Base-by-base conservation (phyloP, 2,888 invertebrate species). In the Amiota minor region DNA sequence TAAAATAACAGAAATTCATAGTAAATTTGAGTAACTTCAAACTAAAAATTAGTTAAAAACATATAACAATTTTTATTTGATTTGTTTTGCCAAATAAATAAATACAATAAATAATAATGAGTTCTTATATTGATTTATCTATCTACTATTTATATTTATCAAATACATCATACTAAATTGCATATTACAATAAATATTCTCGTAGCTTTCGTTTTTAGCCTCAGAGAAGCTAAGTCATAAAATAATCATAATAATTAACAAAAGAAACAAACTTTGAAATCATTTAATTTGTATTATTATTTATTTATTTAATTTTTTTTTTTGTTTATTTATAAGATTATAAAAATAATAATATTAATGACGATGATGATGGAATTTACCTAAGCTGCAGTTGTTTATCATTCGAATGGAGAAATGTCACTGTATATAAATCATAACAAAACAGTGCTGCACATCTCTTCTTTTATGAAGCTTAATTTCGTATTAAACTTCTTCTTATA, bases 351-450 rank as follows among this genome's bases (percentile, higher is more conserved):
- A 20, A 18, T 59, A 20, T 1, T 59, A 10, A 59, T 10, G 20
- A 59, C 20, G 18, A 20, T 18, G 18, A 18, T 59, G 16, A 18
- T 20, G 20, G 9, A 16, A 16, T 9, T 56, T 10, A 56, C 18
- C 16, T 16, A 18, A 20, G 56, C 23, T 23, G 35, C 35, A 35
- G 0, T 35, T 35, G 6, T 35, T 35, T 35, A 35, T 35, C 35
- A 35, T 35, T 35, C 6, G 35, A 35, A 35, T 35, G 35, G 6
- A 35, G 35, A 35, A 35, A 35, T 6, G 35, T 35, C 59, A 59
- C 16, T 59, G 59, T 59, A 59, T 59, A 59, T 59, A 59, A 16
- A 59, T 16, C 16, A 59, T 53, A n/a, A 9, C n/a, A 16, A 16
- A 35, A 35, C 35, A 35, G 14, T 16, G 53, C 53, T 53, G 53